These are phyloP conservation scores for Lipotes vexillifer DNA, from an alignment of 2,113 vertebrate genomes.

Conservation along the genomic window DNA sequence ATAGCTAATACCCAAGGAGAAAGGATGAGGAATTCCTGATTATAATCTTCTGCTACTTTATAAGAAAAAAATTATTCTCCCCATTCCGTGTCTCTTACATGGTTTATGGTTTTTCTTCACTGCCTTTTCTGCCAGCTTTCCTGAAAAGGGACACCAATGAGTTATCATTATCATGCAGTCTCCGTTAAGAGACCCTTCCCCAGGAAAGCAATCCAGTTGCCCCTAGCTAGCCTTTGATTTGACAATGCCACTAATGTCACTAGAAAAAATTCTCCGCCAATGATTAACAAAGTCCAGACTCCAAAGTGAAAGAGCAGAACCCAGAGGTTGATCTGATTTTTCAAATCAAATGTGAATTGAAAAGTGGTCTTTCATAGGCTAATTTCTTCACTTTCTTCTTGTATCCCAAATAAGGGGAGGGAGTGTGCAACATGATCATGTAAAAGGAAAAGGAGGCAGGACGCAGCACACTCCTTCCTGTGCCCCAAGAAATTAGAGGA, in stretches of 20 bases:
- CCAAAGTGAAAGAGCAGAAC: neutral
- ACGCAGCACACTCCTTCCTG: neutral
- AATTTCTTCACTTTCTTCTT: neutral
- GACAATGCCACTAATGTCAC: neutral
- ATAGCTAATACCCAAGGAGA: neutral
- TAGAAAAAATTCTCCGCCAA: neutral
- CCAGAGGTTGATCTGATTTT: neutral
- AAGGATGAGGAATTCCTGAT: neutral
- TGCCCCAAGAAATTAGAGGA: neutral
- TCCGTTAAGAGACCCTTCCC: neutral
- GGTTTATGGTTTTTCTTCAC: neutral
- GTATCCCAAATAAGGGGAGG: neutral
- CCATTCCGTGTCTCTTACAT: neutral
- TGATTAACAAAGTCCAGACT: neutral
- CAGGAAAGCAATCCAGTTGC: neutral
- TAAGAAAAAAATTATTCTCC: neutral
- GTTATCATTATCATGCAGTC: neutral
- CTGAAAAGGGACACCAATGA: neutral
- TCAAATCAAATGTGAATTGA: neutral
- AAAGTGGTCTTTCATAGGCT: neutral
- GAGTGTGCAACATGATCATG: neutral
- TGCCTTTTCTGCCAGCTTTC: neutral
- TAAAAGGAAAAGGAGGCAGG: neutral
- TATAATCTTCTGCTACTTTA: neutral
- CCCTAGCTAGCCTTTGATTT: neutral